A percentile compares a stretch with the other conserved stretches of the same genome.
These are phyloP conservation scores for Rhagoletis pomonella DNA, from an alignment of 1,140 invertebrate species.

Conservation along the genomic window DNA sequence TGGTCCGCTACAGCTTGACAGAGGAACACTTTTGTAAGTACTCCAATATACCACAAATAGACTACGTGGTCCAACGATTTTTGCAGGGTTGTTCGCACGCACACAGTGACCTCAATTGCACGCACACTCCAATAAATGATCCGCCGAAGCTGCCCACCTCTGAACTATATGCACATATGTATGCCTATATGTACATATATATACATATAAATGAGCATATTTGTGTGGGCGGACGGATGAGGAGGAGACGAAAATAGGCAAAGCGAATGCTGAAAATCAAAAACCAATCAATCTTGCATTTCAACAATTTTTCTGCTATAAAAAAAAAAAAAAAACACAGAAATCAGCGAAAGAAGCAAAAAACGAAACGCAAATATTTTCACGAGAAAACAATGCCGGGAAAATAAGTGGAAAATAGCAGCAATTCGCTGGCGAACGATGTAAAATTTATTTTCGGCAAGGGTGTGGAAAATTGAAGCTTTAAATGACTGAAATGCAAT, in stretches of 20 bases:
- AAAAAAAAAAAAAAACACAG: background rate
- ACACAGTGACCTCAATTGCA: too few species aligned
- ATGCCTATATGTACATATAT: too few species aligned
- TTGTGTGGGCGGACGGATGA: background rate
- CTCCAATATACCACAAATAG: too few species aligned
- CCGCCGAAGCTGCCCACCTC: too few species aligned
- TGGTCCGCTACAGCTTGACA: too few species aligned
- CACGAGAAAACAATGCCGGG: slow-evolving; percentile 26
- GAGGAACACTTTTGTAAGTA: too few species aligned
- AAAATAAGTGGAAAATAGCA: slow-evolving; percentile 15
- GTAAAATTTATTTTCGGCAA: slow-evolving; percentile 17
- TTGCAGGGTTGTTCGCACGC: too few species aligned
- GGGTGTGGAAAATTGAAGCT: background rate
- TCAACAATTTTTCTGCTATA: slow-evolving; percentile 39
- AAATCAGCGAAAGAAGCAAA: background rate
- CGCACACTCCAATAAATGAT: too few species aligned
- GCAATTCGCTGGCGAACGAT: background rate
- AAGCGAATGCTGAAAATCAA: slow-evolving; percentile 29
- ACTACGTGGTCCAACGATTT: too few species aligned
- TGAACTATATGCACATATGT: too few species aligned
- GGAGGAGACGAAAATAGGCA: slow-evolving; percentile 1
- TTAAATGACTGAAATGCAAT: slow-evolving; percentile 4
- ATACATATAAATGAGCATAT: background rate
- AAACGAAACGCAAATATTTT: slow-evolving; percentile 26
- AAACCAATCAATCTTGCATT: slow-evolving; percentile 52